Percentiles rank a stretch among this genome's conserved stretches.
phyloP scores from a whole-genome alignment of 2,797 vertebrate species.

The Bovichtus variegatus region DNA sequence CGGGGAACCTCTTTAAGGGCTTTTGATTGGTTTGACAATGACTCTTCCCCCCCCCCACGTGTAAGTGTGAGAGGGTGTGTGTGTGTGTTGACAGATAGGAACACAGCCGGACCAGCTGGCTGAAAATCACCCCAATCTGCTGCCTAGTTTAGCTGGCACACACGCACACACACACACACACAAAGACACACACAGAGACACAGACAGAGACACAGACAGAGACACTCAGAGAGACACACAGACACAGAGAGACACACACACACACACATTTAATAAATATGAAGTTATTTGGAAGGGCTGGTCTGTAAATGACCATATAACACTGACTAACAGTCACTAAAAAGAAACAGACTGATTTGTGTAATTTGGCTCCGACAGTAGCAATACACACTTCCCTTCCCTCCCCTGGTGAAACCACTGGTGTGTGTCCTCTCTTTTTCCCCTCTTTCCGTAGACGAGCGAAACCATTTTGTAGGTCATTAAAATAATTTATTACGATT shows the following conservation, averaged over 20 bases:
- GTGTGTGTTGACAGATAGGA: slow-evolving; percentile 59
- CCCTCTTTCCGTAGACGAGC: slow-evolving; percentile 30
- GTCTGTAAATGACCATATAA: neutral
- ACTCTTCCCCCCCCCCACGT: slow-evolving; percentile 51
- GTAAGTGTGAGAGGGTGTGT: slow-evolving; percentile 4
- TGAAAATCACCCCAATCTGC: slow-evolving; percentile 80
- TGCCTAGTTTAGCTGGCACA: slow-evolving; percentile 59
- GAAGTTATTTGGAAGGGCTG: neutral
- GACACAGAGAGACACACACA: slow-evolving; percentile 3
- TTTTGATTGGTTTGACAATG: slow-evolving; percentile 60
- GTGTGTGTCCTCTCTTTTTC: slow-evolving; percentile 39
- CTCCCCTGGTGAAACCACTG: slow-evolving; percentile 22
- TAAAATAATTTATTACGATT: slow-evolving; percentile 81
- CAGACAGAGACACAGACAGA: slow-evolving; percentile 6
- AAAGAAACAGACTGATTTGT: slow-evolving; percentile 27
- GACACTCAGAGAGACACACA: slow-evolving; percentile 8
- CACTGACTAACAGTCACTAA: slow-evolving; percentile 9
- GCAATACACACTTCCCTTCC: slow-evolving; percentile 6
- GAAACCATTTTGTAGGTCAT: slow-evolving; percentile 68
- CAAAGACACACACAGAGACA: neutral
- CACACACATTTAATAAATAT: neutral
- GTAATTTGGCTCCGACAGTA: slow-evolving; percentile 15
- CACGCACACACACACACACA: slow-evolving; percentile 16
- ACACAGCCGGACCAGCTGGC: slow-evolving; percentile 78
- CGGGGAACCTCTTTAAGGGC: slow-evolving; percentile 43